Base-by-base conservation (phyloP, 92 coral and sea anemone species). In the Palythoa grandis region DNA sequence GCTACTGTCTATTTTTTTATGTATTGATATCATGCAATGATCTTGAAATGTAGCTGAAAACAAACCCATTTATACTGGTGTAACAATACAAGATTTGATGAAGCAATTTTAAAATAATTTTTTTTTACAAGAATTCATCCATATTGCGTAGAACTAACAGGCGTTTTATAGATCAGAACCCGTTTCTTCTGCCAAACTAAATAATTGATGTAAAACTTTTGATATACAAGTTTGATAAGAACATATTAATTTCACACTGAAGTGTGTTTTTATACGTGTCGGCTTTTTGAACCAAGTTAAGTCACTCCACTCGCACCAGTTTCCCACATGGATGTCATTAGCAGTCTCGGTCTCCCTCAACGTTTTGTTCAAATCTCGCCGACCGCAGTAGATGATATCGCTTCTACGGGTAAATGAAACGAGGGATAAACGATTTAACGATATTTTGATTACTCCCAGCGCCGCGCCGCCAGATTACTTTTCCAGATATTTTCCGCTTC, bases 361-460 rank as follows among this genome's bases (percentile, higher is more conserved):
- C 66, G 85, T 80, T 80, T 52, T 67, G 70, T 66, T 80, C 85
- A 80, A 80, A 67, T 80, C 40, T 70, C 75, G 85, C 85, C 85
- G 85, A 66, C 85, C 54, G 74, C 20, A 80, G 74, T 80, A 63
- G 85, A 80, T 80, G 47, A 65, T 53, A 80, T 80, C 85, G 53
- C 17, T 53, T 66, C 85, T 80, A 66, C 73, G 74, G 83, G 73
- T 78, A 80, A 66, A 7, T 80, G 85, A 80, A 80, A 80, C 85
- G 85, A 80, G 74, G 47, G 85, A 70, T 80, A 80, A 80, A 80
- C 85, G 85, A 80, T 80, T 80, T 80, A 80, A 80, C 48, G 85
- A 80, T 50, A 24, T 66, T 80, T 80, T 80, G 85, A 80, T 80
- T 52, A 67, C 40, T 80, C 85, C 15, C 85, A 65, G 85, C 38